Conservation (phyloP, 1,140 invertebrate species). For the Scaptodrosophila lebanonensis region DNA sequence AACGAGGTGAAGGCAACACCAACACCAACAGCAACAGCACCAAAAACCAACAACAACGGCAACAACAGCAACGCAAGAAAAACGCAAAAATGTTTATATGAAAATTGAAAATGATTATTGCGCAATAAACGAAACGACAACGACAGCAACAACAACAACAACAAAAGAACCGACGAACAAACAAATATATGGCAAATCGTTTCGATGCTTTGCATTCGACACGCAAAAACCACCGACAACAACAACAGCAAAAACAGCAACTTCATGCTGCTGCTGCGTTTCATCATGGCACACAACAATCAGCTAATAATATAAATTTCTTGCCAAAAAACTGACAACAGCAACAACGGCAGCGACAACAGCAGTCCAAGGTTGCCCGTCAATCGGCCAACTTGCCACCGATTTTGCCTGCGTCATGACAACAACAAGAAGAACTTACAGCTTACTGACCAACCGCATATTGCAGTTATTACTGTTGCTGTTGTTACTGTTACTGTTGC, state of each 20-base stretch:
- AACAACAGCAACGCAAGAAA: constrained; percentile 14
- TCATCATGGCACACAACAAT: constrained; percentile 63
- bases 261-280: constrained; percentile 45
- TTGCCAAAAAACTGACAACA: constrained; percentile 43
- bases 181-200: constrained; percentile 55
- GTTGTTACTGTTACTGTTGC: too few species aligned
- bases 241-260: constrained; percentile 22
- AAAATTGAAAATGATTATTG: constrained; percentile 74
- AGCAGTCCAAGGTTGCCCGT: background rate
- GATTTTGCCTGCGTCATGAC: too few species aligned
- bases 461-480: constrained; percentile 2
- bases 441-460: constrained; percentile 38
- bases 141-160: constrained; percentile 28
- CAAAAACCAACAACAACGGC: constrained; percentile 17
- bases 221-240: constrained; percentile 54
- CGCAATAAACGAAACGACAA: constrained; percentile 36
- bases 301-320: constrained; percentile 72
- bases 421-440: constrained; percentile 28
- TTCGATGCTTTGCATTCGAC: constrained; percentile 67
- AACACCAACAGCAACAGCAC: constrained; percentile 6
- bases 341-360: constrained; percentile 14
- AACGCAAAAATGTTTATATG: constrained; percentile 68
- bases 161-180: constrained; percentile 26
- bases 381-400: too few species aligned
- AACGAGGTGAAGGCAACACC: constrained; percentile 67